Evolutionary conservation across 2,797 vertebrate species (phyloP).

Genomic region (Heterohyrax brucei): DNA sequence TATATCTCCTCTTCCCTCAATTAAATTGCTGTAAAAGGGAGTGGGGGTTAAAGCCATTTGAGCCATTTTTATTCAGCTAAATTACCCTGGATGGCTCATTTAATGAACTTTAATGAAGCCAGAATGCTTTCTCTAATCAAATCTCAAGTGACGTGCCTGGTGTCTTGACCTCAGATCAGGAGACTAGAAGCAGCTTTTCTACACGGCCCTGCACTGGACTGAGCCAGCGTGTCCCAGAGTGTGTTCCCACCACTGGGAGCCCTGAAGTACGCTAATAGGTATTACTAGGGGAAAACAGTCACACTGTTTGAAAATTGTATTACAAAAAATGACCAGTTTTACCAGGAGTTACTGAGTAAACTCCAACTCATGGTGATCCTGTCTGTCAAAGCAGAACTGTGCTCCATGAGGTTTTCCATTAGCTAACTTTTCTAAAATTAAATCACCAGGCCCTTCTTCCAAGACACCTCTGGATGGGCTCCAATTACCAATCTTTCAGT

Average conservation of each 20-base stretch:
- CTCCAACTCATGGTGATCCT: too few relatives aligned
- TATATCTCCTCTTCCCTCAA: slow-evolving; percentile 87
- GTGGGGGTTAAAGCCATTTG: slow-evolving; percentile 85
- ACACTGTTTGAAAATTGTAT: slow-evolving; percentile 10
- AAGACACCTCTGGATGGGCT: background rate
- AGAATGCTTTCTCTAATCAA: slow-evolving; percentile 92
- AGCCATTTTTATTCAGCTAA: slow-evolving; percentile 91
- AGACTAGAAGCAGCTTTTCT: slow-evolving; percentile 65
- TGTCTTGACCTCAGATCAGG: slow-evolving; percentile 76
- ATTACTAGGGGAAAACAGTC: background rate
- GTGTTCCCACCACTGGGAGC: background rate
- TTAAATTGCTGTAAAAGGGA: slow-evolving; percentile 86
- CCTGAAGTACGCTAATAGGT: too few relatives aligned
- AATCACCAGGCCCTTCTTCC: background rate
- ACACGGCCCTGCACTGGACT: background rate
- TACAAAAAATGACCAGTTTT: background rate
- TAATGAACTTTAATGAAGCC: slow-evolving; percentile 89
- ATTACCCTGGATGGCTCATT: slow-evolving; percentile 90
- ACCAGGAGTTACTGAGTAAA: too few relatives aligned
- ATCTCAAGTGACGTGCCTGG: slow-evolving; percentile 88
- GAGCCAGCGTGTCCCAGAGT: slow-evolving; percentile 12
- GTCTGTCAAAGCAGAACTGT: too few relatives aligned
- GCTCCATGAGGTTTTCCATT: too few relatives aligned
- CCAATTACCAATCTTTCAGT: background rate
- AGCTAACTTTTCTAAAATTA: too few relatives aligned